Conservation (phyloP, 2,113 vertebrate genomes). For the Paramormyrops kingsleyae region DNA sequence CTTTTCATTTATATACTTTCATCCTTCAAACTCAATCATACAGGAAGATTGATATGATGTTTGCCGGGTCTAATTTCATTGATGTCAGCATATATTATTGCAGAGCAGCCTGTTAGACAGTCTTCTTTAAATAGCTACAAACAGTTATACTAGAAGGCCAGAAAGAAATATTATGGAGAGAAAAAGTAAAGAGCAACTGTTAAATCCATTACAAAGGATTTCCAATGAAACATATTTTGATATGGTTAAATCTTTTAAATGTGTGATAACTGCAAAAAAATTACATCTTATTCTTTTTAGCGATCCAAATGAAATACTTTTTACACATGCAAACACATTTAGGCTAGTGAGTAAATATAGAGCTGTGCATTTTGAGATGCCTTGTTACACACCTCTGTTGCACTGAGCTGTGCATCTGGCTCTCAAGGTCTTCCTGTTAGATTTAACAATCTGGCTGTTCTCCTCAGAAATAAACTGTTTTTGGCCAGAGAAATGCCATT, state of each 20-base stretch:
- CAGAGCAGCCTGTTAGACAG: background rate
- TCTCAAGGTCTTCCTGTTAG: background rate
- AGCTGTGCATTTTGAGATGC: background rate
- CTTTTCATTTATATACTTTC: background rate
- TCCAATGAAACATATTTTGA: background rate
- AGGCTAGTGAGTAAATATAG: background rate
- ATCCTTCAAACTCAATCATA: background rate
- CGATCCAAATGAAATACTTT: background rate
- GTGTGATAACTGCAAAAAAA: background rate
- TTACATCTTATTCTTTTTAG: background rate
- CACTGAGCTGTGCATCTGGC: background rate
- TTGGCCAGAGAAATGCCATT: background rate
- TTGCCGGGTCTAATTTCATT: background rate
- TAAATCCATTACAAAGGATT: background rate
- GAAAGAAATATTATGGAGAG: background rate
- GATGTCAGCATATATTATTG: background rate
- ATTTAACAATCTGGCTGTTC: background rate
- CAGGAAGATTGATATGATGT: background rate
- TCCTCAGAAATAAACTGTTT: background rate
- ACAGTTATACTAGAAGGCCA: conserved; percentile 1
- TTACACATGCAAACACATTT: background rate
- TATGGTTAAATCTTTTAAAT: background rate
- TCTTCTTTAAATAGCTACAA: conserved; percentile 10
- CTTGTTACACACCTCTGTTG: background rate
- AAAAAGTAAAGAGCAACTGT: background rate